A percentile compares a stretch with the other conserved stretches of the same genome.
These are phyloP conservation scores for Spilosoma lubricipeda DNA, from an alignment of 2,888 invertebrate species.

Conservation along the genomic window DNA sequence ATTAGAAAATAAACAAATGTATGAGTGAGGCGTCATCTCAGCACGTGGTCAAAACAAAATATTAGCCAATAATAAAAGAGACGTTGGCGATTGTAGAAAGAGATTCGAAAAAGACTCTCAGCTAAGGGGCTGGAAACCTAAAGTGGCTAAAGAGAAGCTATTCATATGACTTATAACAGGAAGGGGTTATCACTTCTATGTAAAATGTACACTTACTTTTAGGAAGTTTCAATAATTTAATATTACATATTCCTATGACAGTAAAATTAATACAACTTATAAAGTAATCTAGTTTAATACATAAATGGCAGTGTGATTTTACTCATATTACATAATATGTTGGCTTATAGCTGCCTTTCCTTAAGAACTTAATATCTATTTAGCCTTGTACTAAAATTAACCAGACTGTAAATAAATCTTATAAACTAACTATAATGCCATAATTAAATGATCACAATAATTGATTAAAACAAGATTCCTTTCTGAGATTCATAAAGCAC, in stretches of 20 bases:
- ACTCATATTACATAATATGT: slow-evolving; percentile 33
- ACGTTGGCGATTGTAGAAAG: too few species aligned
- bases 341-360: slow-evolving; percentile 15
- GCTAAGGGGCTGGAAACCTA: not conserved
- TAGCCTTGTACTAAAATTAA: slow-evolving; percentile 34
- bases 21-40: too few species aligned
- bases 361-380: slow-evolving; percentile 31
- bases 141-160: slow-evolving; percentile 66
- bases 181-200: slow-evolving; percentile 62
- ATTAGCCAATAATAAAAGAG: too few species aligned
- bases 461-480: slow-evolving; percentile 2
- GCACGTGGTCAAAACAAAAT: too few species aligned
- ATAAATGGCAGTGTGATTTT: slow-evolving; percentile 58
- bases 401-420: slow-evolving; percentile 25
- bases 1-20: too few species aligned
- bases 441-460: slow-evolving; percentile 14
- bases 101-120: too few species aligned
- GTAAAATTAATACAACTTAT: slow-evolving; percentile 43
- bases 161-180: slow-evolving; percentile 50
- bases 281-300: slow-evolving; percentile 38
- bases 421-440: slow-evolving; percentile 24
- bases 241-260: slow-evolving; percentile 39
- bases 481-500: slow-evolving; percentile 24
- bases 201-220: slow-evolving; percentile 71
- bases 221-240: slow-evolving; percentile 66